Evolutionary conservation across 2,113 vertebrate genomes (phyloP).

Genomic region (Oreochromis aureus): DNA sequence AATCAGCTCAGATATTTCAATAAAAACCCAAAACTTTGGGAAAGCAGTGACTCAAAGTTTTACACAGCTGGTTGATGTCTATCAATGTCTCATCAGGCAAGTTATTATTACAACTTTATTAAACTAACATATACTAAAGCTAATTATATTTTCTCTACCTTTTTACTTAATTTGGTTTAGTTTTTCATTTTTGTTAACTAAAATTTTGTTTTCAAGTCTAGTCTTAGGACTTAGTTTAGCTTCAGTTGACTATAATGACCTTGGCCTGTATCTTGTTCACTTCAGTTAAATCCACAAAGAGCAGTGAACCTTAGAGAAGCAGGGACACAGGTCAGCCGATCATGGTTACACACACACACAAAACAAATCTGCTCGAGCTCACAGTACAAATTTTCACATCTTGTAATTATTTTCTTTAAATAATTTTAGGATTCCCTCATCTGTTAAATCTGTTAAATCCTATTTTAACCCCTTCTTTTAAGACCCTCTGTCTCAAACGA

Average conservation of each 20-base stretch:
- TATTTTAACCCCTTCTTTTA: background rate
- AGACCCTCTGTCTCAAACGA: background rate
- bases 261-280: background rate
- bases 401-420: background rate
- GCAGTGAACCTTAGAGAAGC: background rate
- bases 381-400: background rate
- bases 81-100: background rate
- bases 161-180: background rate
- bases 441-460: background rate
- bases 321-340: background rate
- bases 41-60: background rate
- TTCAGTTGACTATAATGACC: background rate
- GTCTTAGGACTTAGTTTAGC: background rate
- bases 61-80: background rate
- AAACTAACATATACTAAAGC: background rate
- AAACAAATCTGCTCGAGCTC: background rate
- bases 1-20: background rate
- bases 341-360: rapidly evolving
- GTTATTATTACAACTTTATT: background rate
- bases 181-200: background rate
- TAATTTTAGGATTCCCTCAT: background rate
- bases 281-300: background rate
- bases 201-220: background rate
- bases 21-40: background rate
- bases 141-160: background rate